Evolutionary conservation across 2,888 invertebrate genomes (phyloP).

Genomic region (Nasonovia ribisnigri): DNA sequence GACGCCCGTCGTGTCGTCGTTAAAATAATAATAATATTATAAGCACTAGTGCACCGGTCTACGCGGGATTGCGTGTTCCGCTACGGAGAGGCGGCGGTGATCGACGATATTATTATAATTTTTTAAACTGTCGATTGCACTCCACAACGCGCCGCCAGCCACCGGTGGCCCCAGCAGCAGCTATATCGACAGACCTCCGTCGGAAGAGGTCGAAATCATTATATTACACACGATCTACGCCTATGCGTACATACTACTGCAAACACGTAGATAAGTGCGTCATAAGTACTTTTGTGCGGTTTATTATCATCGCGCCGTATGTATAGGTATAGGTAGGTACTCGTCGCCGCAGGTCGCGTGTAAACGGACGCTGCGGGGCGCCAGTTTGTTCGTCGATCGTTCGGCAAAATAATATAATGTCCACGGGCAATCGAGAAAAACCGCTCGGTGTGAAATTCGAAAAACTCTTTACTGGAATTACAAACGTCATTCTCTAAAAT

Average conservation of each 20-base stretch:
- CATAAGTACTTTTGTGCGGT: neutral
- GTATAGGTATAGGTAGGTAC: neutral
- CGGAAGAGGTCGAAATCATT: constrained; percentile 2
- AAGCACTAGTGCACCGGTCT: neutral
- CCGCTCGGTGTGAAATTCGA: constrained; percentile 39
- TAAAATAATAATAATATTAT: no score
- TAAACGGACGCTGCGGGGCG: neutral
- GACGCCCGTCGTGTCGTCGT: no score
- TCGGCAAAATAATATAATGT: neutral
- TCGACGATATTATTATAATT: constrained; percentile 7
- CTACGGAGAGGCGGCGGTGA: neutral
- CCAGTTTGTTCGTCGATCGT: neutral
- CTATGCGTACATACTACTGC: neutral
- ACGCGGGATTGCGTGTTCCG: neutral
- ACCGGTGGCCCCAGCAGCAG: neutral
- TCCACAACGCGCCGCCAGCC: neutral
- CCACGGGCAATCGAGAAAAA: neutral
- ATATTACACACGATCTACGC: neutral
- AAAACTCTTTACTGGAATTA: constrained; percentile 11
- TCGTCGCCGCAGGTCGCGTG: constrained; percentile 9
- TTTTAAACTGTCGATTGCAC: neutral
- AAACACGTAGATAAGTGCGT: neutral
- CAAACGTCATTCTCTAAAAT: neutral
- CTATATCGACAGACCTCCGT: neutral
- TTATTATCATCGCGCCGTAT: neutral